Conservation (phyloP, 2,113 vertebrate genomes). For the Reinhardtius hippoglossoides region DNA sequence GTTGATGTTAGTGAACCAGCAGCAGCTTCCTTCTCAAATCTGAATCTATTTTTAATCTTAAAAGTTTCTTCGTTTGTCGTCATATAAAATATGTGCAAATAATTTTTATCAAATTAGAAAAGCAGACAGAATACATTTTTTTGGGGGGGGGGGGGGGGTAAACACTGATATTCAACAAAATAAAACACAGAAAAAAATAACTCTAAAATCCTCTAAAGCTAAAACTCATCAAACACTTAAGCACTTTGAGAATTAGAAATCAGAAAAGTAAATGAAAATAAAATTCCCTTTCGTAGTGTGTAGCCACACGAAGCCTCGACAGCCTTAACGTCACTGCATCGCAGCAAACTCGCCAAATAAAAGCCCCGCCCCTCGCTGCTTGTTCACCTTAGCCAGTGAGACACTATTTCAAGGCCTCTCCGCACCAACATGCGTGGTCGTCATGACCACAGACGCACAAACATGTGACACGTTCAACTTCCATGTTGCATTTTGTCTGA, state of each 20-base stretch:
- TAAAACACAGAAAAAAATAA: slow-evolving; percentile 34
- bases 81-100: too few relatives aligned
- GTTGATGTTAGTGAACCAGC: neutral
- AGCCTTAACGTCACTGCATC: slow-evolving; percentile 50
- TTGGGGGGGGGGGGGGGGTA: slow-evolving; percentile 18
- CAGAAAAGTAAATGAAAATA: slow-evolving; percentile 29
- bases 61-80: too few relatives aligned
- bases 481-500: neutral
- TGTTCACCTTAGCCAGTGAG: slow-evolving; percentile 23
- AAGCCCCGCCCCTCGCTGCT: slow-evolving; percentile 44
- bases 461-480: neutral
- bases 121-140: too few relatives aligned
- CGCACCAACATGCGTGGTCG: neutral
- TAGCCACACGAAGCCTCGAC: slow-evolving; percentile 34
- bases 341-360: slow-evolving; percentile 61
- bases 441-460: neutral
- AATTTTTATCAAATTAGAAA: too few relatives aligned
- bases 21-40: too few relatives aligned
- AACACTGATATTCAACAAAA: slow-evolving; percentile 18
- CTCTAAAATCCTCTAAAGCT: slow-evolving; percentile 44
- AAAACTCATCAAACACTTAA: slow-evolving; percentile 64
- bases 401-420: neutral
- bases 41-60: too few relatives aligned
- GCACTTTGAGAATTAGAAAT: slow-evolving; percentile 72
- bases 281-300: slow-evolving; percentile 57